phyloP scores from a whole-genome alignment of 2,797 vertebrate genomes.

The Schizothorax lantsangensis region DNA sequence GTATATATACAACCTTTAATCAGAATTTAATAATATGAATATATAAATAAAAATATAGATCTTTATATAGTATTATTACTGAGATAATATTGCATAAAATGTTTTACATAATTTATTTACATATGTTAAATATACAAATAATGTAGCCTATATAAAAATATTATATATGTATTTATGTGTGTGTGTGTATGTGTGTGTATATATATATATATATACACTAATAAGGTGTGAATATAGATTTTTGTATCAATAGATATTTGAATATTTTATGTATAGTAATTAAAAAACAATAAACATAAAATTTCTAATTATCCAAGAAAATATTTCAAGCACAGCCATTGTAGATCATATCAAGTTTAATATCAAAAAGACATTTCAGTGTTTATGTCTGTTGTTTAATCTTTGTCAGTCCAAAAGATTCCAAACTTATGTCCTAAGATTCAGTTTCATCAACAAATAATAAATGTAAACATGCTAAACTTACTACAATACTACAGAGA shows the following conservation, averaged over 20 bases:
- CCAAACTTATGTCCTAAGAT: not conserved
- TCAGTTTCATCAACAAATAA: not conserved
- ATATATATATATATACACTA: no score
- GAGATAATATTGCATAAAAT: not conserved
- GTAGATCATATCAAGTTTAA: conserved; percentile 22
- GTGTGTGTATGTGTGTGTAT: no score
- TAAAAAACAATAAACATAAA: not conserved
- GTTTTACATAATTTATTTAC: not conserved
- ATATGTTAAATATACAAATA: not conserved
- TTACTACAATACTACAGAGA: not conserved
- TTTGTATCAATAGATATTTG: not conserved
- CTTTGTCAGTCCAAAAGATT: not conserved
- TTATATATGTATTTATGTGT: no score
- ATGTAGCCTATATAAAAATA: no score
- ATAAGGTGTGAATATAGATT: not conserved
- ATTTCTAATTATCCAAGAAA: not conserved
- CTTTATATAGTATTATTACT: not conserved
- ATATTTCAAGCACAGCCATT: not conserved
- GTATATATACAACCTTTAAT: no score
- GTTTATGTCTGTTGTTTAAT: not conserved
- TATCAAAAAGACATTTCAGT: not conserved
- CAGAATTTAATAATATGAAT: no score
- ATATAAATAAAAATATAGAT: not conserved
- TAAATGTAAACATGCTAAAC: conserved; percentile 8
- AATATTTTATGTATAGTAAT: not conserved